Evolutionary conservation across 2,888 invertebrate species (phyloP).

Genomic region (Agonopterix alstromeriana): DNA sequence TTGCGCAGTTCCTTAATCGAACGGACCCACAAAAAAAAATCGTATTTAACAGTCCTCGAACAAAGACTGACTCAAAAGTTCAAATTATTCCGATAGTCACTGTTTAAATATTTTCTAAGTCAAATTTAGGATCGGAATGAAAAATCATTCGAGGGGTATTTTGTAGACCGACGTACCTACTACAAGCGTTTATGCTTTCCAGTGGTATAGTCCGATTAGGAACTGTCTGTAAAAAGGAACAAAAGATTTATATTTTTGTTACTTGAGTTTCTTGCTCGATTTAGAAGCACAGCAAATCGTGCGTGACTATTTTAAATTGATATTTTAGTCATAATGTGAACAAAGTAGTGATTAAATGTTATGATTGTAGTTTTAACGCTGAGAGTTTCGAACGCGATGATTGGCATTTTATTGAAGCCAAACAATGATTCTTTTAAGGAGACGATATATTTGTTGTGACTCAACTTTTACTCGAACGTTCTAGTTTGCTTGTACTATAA

Average conservation of each 20-base stretch:
- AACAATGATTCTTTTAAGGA: conserved; percentile 40
- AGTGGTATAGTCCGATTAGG: no score
- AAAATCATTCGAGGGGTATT: no score
- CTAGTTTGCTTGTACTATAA: conserved; percentile 8
- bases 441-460: conserved; percentile 33
- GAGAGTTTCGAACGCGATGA: conserved; percentile 35
- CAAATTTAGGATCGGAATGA: no score
- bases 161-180: no score
- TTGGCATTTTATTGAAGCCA: conserved; percentile 37
- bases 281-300: conserved; percentile 10
- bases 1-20: conserved; percentile 16
- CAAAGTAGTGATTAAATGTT: conserved; percentile 10
- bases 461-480: conserved; percentile 23
- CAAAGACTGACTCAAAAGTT: no score
- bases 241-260: not conserved
- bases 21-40: conserved; percentile 26
- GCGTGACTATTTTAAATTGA: conserved; percentile 22
- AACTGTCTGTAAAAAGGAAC: no score
- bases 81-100: no score
- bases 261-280: not conserved
- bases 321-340: conserved; percentile 18
- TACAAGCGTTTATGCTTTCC: not conserved
- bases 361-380: conserved; percentile 8
- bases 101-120: no score
- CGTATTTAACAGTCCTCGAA: not conserved